Conservation (phyloP, 2,888 invertebrate genomes). For the Pomacea canaliculata region DNA sequence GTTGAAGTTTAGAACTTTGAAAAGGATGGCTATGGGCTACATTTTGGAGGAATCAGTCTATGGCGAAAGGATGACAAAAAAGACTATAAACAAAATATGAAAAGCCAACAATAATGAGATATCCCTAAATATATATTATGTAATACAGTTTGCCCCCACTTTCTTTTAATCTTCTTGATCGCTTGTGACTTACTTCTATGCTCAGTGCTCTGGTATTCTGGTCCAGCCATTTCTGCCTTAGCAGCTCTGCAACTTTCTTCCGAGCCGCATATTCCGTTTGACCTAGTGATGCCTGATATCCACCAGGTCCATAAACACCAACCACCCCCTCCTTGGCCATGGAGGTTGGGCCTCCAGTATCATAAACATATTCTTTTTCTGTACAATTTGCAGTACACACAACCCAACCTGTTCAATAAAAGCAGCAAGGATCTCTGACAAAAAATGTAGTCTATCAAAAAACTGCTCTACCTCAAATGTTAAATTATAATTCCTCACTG, state of each 20-base stretch:
- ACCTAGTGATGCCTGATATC: slow-evolving; percentile 32
- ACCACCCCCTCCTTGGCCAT: slow-evolving; percentile 22
- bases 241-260: slow-evolving; percentile 16
- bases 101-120: too few relatives aligned
- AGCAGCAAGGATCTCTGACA: too few relatives aligned
- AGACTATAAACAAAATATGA: too few relatives aligned
- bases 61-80: too few relatives aligned
- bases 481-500: too few relatives aligned
- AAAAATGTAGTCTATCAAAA: too few relatives aligned
- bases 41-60: too few relatives aligned
- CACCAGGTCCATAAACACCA: slow-evolving; percentile 31
- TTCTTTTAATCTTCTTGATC: not conserved
- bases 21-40: too few relatives aligned
- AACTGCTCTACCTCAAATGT: too few relatives aligned
- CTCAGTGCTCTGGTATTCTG: slow-evolving; percentile 35
- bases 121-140: too few relatives aligned
- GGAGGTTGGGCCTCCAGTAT: slow-evolving; percentile 1
- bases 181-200: slow-evolving; percentile 21
- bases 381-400: slow-evolving; percentile 11
- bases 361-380: slow-evolving; percentile 12
- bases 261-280: slow-evolving; percentile 23
- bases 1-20: too few relatives aligned
- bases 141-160: not conserved
- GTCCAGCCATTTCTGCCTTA: slow-evolving; percentile 39
- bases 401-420: slow-evolving; percentile 12